Percentiles rank a stretch among this genome's conserved stretches.
Conservation (phyloP, 92 coral and sea anemone genomes). For the Ricordea florida region DNA sequence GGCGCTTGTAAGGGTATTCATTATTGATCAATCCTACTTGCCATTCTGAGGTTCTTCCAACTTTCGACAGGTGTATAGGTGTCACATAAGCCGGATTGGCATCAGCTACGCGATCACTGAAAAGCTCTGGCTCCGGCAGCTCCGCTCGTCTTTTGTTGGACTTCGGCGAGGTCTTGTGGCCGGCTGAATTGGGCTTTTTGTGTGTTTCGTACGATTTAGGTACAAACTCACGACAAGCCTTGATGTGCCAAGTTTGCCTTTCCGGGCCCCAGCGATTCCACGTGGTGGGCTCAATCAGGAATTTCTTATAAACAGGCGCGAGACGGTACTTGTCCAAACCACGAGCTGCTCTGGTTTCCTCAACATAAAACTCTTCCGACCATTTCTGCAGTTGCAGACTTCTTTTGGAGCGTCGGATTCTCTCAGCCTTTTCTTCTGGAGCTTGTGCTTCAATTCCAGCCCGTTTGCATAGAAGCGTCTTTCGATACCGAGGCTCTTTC, state of each 20-base stretch:
- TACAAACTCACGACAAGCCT: constrained; percentile 19
- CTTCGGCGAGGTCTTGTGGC: constrained; percentile 40
- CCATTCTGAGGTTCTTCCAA: too few species aligned
- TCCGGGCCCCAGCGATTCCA: constrained; percentile 63
- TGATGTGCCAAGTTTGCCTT: constrained; percentile 1
- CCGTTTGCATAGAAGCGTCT: constrained; percentile 55
- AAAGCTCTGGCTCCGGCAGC: constrained; percentile 67
- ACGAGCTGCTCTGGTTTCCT: constrained; percentile 36
- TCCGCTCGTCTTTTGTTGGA: constrained; percentile 40
- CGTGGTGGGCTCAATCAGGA: constrained; percentile 31
- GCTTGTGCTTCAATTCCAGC: constrained; percentile 51
- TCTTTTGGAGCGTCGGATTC: constrained; percentile 46
- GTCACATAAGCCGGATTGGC: too few species aligned
- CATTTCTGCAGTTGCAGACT: constrained; percentile 9
- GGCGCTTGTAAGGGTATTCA: too few species aligned
- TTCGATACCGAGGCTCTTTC: constrained; percentile 20
- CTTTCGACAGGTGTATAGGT: too few species aligned
- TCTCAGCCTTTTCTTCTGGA: constrained; percentile 40
- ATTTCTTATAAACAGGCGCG: constrained; percentile 25
- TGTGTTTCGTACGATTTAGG: constrained; percentile 56
- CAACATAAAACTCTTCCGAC: constrained; percentile 19
- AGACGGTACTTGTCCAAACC: constrained; percentile 54
- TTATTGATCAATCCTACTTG: too few species aligned
- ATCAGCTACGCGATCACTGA: constrained; percentile 7
- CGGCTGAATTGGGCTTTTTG: constrained; percentile 60